Evolutionary conservation across 2,113 vertebrate species (phyloP).

Genomic region (Falco punctatus): DNA sequence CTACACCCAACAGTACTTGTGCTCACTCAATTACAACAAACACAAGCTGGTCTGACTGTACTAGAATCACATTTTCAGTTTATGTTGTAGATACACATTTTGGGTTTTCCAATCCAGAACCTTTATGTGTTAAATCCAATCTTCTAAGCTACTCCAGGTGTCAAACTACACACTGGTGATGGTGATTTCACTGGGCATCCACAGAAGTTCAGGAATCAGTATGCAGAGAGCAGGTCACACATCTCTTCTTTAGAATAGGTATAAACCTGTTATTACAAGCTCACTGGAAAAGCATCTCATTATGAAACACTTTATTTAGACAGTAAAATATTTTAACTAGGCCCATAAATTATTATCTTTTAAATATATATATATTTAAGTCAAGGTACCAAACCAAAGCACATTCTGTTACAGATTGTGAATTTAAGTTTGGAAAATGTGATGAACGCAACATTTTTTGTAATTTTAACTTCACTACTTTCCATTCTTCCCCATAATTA

Average conservation of each 20-base stretch:
- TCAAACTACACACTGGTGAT: fast-evolving
- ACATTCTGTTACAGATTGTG: not conserved
- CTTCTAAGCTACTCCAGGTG: not conserved
- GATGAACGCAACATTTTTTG: not conserved
- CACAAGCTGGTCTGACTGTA: not conserved
- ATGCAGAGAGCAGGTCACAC: not conserved
- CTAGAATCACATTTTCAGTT: not conserved
- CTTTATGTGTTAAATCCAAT: not conserved
- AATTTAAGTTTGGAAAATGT: not conserved
- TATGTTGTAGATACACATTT: not conserved
- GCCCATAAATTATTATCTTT: not conserved
- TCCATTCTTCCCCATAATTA: not conserved
- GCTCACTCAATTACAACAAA: not conserved
- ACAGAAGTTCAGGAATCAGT: not conserved
- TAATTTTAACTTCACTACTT: not conserved
- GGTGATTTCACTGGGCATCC: not conserved
- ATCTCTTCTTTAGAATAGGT: not conserved
- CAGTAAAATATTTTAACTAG: not conserved
- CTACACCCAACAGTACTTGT: not conserved
- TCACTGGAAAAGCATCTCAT: not conserved
- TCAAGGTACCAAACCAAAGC: not conserved
- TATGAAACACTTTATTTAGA: not conserved
- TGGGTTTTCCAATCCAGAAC: not conserved
- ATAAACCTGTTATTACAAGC: not conserved
- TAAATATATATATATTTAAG: not conserved